Evolutionary conservation across 2,797 vertebrate genomes (phyloP), one percentile per base, ranked within the genome.

Genomic region (Anomalospiza imberbis): DNA sequence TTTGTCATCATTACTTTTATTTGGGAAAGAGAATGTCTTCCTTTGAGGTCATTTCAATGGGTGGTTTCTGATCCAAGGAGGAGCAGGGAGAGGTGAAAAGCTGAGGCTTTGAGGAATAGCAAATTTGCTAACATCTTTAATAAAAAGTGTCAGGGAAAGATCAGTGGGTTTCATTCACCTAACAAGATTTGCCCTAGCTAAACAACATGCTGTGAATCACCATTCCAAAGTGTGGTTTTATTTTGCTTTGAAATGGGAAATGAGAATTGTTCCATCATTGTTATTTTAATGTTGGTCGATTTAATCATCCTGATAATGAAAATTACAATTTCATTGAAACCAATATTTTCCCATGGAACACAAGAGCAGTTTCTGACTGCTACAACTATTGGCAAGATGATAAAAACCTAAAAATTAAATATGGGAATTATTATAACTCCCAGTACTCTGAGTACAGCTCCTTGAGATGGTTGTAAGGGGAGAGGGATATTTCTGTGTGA

Each of bases 281-380:
- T 85, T 93, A 57, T 84, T 92, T 89, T 71, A 82, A 72, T 86
- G 73, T 53, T 51, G 18, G n/a, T 85, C 93, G 72, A 94, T 89
- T 88, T 91, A 73, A 88, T 95, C 50, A 57, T 71, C 63, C 50
- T 85, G 88, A 79, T 93, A 95, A 90, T 73, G 83, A 88, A 93
- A 89, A 85, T 77, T 75, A n/a, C 36, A n/a, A 9, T 89, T 86
- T 88, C 45, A 76, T 62, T 94, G 80, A 84, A 90, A 85, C 8
- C 13, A 44, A 7, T 81, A 24, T 61, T 95, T 94, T 90, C 48
- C 62, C n/a, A 11, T 31, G 55, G 76, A 93, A 50, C 26, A 80
- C 38, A 71, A 88, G n/a, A 79, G 62, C 40, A 20, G 42, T 81
- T 93, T 53, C 73, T 79, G 55, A 26, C 63, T 78, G 65, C 34